These are phyloP conservation scores for Aleadryas rufinucha DNA, from an alignment of 2,113 vertebrate species.

Conservation along the genomic window DNA sequence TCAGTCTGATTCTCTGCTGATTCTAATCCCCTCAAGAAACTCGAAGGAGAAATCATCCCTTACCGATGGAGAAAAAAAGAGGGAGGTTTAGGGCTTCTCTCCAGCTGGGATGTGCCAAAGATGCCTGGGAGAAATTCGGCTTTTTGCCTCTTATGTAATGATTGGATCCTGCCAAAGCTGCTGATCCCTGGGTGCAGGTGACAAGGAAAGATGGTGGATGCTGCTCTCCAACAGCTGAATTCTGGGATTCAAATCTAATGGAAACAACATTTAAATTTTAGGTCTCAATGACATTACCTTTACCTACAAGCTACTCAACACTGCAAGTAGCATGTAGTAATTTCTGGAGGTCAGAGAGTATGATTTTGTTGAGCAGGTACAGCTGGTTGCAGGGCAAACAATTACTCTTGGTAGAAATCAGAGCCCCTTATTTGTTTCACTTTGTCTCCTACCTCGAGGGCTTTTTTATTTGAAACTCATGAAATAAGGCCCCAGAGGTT, in stretches of 20 bases:
- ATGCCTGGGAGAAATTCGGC: not conserved
- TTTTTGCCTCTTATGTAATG: not conserved
- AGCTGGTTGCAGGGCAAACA: not conserved
- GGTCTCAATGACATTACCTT: not conserved
- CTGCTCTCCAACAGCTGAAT: not conserved
- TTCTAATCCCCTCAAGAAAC: not conserved
- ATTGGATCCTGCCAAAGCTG: not conserved
- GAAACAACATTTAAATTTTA: not conserved
- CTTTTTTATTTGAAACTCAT: not conserved
- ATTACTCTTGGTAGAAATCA: not conserved
- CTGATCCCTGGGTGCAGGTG: not conserved
- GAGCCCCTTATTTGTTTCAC: not conserved
- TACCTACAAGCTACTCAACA: not conserved
- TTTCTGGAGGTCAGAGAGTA: not conserved
- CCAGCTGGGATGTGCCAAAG: not conserved
- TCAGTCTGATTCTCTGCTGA: not conserved
- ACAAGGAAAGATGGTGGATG: not conserved
- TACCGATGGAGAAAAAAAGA: not conserved
- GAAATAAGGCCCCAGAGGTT: not conserved
- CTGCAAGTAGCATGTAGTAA: not conserved
- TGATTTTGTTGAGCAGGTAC: not conserved
- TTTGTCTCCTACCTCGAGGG: not conserved
- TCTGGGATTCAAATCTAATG: not conserved
- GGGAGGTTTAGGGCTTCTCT: not conserved
- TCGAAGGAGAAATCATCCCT: not conserved